Conservation (phyloP, 2,888 invertebrate genomes). For the Temnothorax ravouxi region DNA sequence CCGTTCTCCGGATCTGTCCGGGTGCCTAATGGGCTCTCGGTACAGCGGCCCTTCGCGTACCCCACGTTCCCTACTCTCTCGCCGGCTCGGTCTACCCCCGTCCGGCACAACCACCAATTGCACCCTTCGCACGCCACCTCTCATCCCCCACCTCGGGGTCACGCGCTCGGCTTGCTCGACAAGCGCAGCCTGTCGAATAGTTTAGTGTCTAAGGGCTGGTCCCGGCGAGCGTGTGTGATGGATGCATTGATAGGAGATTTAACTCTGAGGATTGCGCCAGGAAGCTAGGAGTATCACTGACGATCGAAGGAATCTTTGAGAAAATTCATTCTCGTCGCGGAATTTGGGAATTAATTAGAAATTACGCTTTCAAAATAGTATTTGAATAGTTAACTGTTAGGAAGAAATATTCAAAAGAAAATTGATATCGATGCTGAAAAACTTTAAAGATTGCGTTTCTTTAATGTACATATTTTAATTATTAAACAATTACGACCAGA, state of each 20-base stretch:
- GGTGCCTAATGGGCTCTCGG: conserved; percentile 82
- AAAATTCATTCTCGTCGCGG: not conserved
- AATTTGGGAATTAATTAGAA: not conserved
- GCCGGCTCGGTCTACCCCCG: conserved; percentile 62
- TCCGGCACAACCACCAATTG: conserved; percentile 62
- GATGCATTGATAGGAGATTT: not conserved
- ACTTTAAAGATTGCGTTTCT: not conserved
- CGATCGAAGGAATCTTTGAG: not conserved
- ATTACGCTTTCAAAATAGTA: not conserved
- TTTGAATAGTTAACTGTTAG: not conserved
- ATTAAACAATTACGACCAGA: not conserved
- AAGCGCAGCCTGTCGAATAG: conserved; percentile 50
- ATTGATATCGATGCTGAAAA: not conserved
- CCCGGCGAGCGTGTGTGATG: not conserved
- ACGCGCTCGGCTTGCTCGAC: conserved; percentile 9
- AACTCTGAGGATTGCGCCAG: not conserved
- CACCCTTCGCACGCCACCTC: conserved; percentile 66
- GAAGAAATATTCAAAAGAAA: not conserved
- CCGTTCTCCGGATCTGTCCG: conserved; percentile 80
- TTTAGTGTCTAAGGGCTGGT: conserved; percentile 27
- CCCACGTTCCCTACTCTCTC: conserved; percentile 57
- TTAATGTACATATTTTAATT: not conserved
- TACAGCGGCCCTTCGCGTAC: conserved; percentile 74
- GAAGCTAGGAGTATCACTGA: not conserved
- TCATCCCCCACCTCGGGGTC: conserved; percentile 55